Evolutionary conservation across 2,797 vertebrate genomes (phyloP).

Genomic region (Benthosema pterotum): DNA sequence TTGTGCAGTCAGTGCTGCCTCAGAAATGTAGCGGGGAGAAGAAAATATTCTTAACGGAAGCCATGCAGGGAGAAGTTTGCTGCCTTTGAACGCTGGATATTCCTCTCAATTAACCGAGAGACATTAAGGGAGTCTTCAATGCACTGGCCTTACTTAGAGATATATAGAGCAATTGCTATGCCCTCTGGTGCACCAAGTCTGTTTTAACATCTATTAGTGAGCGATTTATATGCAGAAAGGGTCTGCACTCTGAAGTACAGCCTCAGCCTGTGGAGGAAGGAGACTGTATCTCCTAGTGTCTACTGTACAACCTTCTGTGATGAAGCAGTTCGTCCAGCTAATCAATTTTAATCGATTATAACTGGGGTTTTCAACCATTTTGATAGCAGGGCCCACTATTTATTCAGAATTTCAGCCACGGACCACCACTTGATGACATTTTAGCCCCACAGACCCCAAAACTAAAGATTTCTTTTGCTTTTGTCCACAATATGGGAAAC

Average conservation of each 20-base stretch:
- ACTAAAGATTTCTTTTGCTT: too few relatives aligned
- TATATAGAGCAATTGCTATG: slow-evolving; percentile 83
- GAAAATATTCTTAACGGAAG: slow-evolving; percentile 56
- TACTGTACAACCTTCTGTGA: slow-evolving; percentile 29
- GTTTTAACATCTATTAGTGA: slow-evolving; percentile 83
- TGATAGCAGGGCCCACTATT: too few relatives aligned
- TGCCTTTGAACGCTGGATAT: slow-evolving; percentile 82
- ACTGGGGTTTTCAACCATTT: too few relatives aligned
- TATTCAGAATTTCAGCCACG: too few relatives aligned
- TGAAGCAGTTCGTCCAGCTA: too few relatives aligned
- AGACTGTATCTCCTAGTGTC: slow-evolving; percentile 14
- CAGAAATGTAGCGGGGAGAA: slow-evolving; percentile 44
- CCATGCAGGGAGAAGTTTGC: slow-evolving; percentile 69
- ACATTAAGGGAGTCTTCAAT: slow-evolving; percentile 84
- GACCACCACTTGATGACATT: too few relatives aligned
- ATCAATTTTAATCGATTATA: too few relatives aligned
- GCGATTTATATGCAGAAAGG: slow-evolving; percentile 78
- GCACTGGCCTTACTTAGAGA: slow-evolving; percentile 84
- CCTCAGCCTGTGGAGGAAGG: slow-evolving; percentile 52
- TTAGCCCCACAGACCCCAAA: too few relatives aligned
- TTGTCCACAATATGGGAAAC: too few relatives aligned
- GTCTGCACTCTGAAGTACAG: slow-evolving; percentile 51
- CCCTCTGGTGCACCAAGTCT: slow-evolving; percentile 81
- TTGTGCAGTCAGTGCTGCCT: slow-evolving; percentile 54
- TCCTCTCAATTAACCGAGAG: slow-evolving; percentile 81